Evolutionary conservation across 2,888 invertebrate genomes (phyloP).

Genomic region (Bimastos eiseni): DNA sequence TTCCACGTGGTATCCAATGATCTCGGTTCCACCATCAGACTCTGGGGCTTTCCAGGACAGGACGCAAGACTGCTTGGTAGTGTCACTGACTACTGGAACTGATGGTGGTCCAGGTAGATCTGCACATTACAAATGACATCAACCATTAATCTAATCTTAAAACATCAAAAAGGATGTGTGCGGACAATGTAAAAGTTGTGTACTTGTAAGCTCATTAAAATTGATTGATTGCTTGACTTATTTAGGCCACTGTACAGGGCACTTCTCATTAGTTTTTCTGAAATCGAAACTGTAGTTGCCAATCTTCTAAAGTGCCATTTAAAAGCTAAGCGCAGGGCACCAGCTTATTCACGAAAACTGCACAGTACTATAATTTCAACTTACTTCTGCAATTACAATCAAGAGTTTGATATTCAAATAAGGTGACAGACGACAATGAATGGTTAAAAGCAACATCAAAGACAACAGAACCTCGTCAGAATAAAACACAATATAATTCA

Average conservation of each 20-base stretch:
- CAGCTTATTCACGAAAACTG: too few relatives aligned
- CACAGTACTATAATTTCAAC: too few relatives aligned
- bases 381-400: not conserved
- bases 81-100: slow-evolving; percentile 44
- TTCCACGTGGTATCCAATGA: slow-evolving; percentile 49
- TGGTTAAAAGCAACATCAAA: not conserved
- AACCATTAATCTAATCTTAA: not conserved
- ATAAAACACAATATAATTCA: not conserved
- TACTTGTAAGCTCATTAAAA: too few relatives aligned
- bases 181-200: too few relatives aligned
- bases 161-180: not conserved
- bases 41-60: slow-evolving; percentile 48
- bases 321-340: too few relatives aligned
- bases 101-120: slow-evolving; percentile 47
- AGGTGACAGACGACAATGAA: not conserved
- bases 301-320: too few relatives aligned
- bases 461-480: not conserved
- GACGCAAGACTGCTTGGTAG: slow-evolving; percentile 46
- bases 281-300: too few relatives aligned
- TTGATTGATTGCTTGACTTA: too few relatives aligned
- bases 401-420: not conserved
- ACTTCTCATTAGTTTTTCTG: too few relatives aligned
- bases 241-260: too few relatives aligned
- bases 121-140: not conserved
- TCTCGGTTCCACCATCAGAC: slow-evolving; percentile 49